Base-by-base conservation (phyloP, 2,797 vertebrate genomes). In the Pseudochromis fuscus region DNA sequence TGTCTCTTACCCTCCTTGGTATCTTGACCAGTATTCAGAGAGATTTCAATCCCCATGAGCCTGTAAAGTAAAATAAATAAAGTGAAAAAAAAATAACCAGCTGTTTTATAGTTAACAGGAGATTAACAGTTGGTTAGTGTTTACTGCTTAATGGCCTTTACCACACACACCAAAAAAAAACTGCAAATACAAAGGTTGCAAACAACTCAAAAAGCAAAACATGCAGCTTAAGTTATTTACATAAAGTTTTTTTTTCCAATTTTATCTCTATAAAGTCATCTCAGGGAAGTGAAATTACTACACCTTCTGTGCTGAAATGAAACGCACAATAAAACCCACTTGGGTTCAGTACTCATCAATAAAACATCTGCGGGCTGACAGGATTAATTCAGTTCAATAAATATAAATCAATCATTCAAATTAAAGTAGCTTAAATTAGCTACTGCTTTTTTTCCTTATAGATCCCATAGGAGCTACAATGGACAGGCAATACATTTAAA, bases 31-130 rank as follows among this genome's bases (percentile, higher is more conserved):
- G 33, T 70, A 35, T 59, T 23, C 28, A 57, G 13, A 38, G 25
- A 49, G 40, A 70, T 55, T 40, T 75, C 44, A 80, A 62, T 45
- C 45, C 23, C 64, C 44, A 74, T 75, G 57, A 64, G 60, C 67
- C 84, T 89, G 72, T 25, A 80, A 70, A 63, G 28, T 0, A 1
- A 77, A 70, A 59, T 4, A 72, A 19, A 69, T 4, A 51, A 46
- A 5, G 48, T 12, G 3, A 19, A 21, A 21, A 58, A 45, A 53
- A n/a, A n/a, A n/a, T n/a, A n/a, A n/a, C n/a, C 27, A 48, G 16
- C 1, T 10, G 12, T 49, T 61, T 13, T 18, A 51, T 51, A 23
- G 27, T 31, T 27, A 7, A 50, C 8, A 28, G 38, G 38, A 40
- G 7, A 16, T 5, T n/a, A 1, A 24, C 3, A 42, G 3, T 16